Evolutionary conservation across 2,888 invertebrate genomes (phyloP).

Genomic region (Pristionchus fissidentatus): DNA sequence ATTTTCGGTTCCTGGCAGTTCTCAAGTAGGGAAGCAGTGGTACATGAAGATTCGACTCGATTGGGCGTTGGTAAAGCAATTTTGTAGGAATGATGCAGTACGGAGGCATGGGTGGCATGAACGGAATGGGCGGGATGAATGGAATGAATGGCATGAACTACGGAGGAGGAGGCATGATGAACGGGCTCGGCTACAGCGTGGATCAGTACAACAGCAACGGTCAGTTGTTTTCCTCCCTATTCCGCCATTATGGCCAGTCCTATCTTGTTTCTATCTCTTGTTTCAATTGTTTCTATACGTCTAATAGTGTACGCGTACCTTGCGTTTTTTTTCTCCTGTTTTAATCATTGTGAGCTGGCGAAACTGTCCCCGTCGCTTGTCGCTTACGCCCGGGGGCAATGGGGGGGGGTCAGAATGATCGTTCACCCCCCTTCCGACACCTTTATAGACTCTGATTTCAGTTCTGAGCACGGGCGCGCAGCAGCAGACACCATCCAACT

Average conservation of each 20-base stretch:
- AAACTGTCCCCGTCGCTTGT: background rate
- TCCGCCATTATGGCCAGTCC: background rate
- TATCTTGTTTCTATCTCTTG: too few relatives aligned
- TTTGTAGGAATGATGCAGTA: conserved; percentile 26
- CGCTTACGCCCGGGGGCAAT: too few relatives aligned
- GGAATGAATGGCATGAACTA: background rate
- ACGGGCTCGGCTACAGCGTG: background rate
- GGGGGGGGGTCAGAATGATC: too few relatives aligned
- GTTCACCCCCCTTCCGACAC: too few relatives aligned
- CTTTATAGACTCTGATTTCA: conserved; percentile 1
- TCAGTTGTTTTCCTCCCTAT: too few relatives aligned
- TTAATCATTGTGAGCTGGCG: background rate
- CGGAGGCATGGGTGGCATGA: background rate
- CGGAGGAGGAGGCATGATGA: conserved; percentile 42
- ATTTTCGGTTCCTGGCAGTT: background rate
- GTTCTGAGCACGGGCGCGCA: background rate
- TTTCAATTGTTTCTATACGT: too few relatives aligned
- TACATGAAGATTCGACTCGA: too few relatives aligned
- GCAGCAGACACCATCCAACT: conserved; percentile 20
- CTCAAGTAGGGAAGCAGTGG: too few relatives aligned
- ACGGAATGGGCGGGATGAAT: conserved; percentile 27
- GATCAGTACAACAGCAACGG: conserved; percentile 39
- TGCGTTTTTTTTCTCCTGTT: background rate
- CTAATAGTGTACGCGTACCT: background rate
- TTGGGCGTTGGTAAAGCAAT: background rate